These are phyloP conservation scores for Rosalia funebris DNA, from an alignment of 2,888 invertebrate species.

Conservation along the genomic window DNA sequence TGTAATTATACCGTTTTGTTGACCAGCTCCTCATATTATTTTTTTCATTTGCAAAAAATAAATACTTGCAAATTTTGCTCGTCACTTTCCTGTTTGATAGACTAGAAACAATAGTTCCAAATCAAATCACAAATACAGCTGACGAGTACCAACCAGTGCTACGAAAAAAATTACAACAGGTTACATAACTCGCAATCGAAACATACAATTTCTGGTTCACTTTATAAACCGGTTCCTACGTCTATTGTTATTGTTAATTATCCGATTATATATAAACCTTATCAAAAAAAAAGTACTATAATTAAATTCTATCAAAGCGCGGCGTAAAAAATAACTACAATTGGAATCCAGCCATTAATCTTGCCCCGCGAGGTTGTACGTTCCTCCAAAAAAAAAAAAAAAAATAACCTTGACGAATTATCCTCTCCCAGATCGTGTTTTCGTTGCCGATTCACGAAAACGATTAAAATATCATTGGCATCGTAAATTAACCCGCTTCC, in stretches of 20 bases:
- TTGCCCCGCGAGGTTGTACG: neutral
- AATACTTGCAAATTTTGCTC: too few relatives aligned
- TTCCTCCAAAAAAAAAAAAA: neutral
- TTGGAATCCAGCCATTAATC: neutral
- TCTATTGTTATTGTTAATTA: neutral
- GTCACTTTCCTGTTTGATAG: too few relatives aligned
- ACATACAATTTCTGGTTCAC: too few relatives aligned
- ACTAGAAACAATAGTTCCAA: too few relatives aligned
- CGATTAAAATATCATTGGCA: constrained; percentile 18
- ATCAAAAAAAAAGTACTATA: neutral
- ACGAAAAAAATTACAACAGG: too few relatives aligned
- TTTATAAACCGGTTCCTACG: too few relatives aligned
- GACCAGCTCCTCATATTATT: too few relatives aligned
- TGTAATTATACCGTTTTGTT: too few relatives aligned
- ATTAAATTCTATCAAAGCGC: neutral
- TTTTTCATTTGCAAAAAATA: too few relatives aligned
- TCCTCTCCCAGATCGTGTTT: neutral
- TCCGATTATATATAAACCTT: neutral
- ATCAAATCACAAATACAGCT: too few relatives aligned
- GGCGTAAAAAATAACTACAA: neutral
- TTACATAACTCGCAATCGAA: too few relatives aligned
- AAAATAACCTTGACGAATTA: constrained; percentile 1
- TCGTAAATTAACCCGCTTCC: constrained; percentile 4
- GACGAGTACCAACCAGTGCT: too few relatives aligned
- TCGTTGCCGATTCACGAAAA: neutral